Conservation (phyloP, 2,797 vertebrate genomes). For the Phoebastria nigripes region DNA sequence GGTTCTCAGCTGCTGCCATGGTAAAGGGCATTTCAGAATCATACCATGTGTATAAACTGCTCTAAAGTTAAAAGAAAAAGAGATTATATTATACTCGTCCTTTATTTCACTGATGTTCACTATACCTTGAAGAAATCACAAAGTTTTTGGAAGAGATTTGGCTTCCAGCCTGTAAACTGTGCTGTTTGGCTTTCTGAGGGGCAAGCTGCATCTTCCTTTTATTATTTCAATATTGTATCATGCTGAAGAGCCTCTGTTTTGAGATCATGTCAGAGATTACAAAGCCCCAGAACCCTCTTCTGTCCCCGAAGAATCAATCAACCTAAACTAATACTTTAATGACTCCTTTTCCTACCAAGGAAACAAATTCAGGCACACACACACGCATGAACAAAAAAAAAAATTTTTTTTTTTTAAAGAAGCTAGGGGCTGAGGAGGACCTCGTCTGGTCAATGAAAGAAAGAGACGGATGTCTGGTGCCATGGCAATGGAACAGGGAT, state of each 20-base stretch:
- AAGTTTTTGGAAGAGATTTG: background rate
- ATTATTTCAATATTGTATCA: conserved; percentile 8
- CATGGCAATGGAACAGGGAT: conserved; percentile 89
- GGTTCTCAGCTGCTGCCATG: background rate
- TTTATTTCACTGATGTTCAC: background rate
- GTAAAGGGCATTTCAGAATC: background rate
- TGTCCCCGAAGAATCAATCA: conserved; percentile 63
- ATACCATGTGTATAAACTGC: background rate
- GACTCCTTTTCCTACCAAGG: conserved; percentile 67
- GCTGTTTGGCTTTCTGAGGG: background rate
- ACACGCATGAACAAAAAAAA: background rate
- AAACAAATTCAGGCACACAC: conserved; percentile 61
- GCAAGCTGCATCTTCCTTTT: background rate
- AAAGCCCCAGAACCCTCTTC: conserved; percentile 59
- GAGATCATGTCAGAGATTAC: conserved; percentile 48
- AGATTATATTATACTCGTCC: background rate
- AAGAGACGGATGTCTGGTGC: conserved; percentile 87
- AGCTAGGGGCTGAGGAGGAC: conserved; percentile 85
- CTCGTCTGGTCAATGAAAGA: conserved; percentile 87
- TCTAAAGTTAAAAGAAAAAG: background rate
- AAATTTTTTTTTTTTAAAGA: conserved; percentile 51
- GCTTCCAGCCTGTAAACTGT: background rate
- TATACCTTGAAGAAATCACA: background rate
- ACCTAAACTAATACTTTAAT: conserved; percentile 75
- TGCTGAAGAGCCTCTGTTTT: conserved; percentile 28